Conservation (phyloP, 2,888 invertebrate genomes). For the Peribatodes rhomboidaria region DNA sequence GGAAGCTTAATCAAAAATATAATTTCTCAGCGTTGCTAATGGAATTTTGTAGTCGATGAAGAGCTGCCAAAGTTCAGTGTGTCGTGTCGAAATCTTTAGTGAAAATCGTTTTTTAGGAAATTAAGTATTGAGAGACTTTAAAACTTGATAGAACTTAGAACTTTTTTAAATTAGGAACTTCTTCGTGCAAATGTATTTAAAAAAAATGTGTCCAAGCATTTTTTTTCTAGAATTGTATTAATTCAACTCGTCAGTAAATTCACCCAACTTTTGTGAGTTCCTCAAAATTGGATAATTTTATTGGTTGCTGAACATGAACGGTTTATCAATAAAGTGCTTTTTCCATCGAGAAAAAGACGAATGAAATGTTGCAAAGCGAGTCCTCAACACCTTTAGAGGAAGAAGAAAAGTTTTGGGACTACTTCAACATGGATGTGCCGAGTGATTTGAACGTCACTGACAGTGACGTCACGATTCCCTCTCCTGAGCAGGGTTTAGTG, state of each 20-base stretch:
- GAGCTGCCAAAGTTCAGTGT: not conserved
- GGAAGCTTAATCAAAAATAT: conserved; percentile 4
- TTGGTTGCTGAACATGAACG: not conserved
- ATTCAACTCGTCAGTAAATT: no score
- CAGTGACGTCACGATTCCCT: conserved; percentile 52
- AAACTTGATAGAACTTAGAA: not conserved
- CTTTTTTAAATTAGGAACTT: not conserved
- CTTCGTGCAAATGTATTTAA: not conserved
- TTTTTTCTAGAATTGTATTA: no score
- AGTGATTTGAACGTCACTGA: conserved; percentile 55
- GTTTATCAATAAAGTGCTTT: not conserved
- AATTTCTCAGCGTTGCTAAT: not conserved
- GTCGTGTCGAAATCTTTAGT: not conserved
- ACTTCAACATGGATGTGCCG: conserved; percentile 63
- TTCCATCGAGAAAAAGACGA: not conserved
- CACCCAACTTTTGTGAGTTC: not conserved
- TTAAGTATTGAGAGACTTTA: not conserved
- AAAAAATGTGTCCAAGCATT: not conserved
- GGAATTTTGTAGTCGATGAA: not conserved
- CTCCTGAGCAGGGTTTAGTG: conserved; percentile 72
- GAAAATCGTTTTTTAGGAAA: not conserved
- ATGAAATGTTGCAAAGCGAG: conserved; percentile 33
- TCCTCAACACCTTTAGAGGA: conserved; percentile 49
- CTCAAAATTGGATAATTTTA: not conserved
- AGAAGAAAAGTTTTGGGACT: conserved; percentile 66